Conservation (phyloP, 1,140 invertebrate genomes). For the Gonatopus flavifemur region DNA sequence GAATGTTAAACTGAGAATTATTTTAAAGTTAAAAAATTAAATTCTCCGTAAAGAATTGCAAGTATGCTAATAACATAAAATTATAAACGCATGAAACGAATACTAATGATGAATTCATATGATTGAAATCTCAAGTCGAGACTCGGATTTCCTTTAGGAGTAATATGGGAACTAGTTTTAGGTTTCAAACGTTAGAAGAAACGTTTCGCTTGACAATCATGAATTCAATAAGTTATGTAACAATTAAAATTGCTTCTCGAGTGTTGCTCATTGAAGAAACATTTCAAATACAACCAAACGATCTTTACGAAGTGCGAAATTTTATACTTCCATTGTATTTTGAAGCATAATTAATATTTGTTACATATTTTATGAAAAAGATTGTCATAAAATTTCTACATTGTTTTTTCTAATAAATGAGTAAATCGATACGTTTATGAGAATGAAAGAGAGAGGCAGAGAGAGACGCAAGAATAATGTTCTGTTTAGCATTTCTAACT, state of each 20-base stretch:
- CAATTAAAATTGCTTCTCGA: background rate
- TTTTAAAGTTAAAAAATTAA: constrained; percentile 27
- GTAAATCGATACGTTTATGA: no score
- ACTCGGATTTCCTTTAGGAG: no score
- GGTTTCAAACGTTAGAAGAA: no score
- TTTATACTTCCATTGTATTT: background rate
- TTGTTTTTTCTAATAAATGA: no score
- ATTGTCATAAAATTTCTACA: background rate
- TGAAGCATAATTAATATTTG: background rate
- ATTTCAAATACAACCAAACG: background rate
- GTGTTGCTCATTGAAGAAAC: background rate
- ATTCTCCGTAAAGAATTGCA: constrained; percentile 17
- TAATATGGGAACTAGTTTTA: no score
- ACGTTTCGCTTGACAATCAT: no score
- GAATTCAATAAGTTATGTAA: background rate
- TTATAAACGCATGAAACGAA: constrained; percentile 12
- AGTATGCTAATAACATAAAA: constrained; percentile 25
- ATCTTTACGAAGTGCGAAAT: background rate
- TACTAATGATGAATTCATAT: background rate
- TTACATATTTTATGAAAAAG: constrained; percentile 6
- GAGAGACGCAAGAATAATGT: background rate
- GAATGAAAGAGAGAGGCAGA: constrained; percentile 7
- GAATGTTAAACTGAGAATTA: constrained; percentile 33
- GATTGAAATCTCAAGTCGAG: background rate
- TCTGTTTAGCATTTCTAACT: background rate